Evolutionary conservation across 2,113 vertebrate species (phyloP), one percentile per base, ranked within the genome.

Genomic region (Bubo blakistoni): DNA sequence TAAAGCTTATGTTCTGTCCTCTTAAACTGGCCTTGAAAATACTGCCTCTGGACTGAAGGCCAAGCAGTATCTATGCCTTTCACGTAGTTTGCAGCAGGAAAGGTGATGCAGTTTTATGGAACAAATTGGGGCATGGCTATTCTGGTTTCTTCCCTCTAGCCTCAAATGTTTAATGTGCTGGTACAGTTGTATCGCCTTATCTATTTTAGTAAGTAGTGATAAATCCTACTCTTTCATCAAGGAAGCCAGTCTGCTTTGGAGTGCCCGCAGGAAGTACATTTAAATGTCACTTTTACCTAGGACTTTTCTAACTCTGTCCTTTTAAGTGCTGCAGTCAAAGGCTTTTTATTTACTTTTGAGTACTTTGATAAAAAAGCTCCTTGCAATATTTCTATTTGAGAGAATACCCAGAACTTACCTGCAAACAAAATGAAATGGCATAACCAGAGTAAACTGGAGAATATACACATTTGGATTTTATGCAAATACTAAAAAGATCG

Each of bases 251-350:
- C 81, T 80, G 70, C 77, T 92, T 69, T 83, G 81, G 91, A 92
- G 74, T 92, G 73, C 20, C 1, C 77, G 67, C 86, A 92, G 88
- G 84, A 94, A 91, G 81, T 95, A 77, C 58, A 66, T 94, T 94
- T 91, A 97, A 96, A 88, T 95, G 85, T 90, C 94, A 59, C 76
- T 94, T 96, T 94, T 88, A 86, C 76, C 74, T 86, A 10, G 46
- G 88, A 88, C 90, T 83, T 93, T 40, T 88, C 58, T 73, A 70
- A 51, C 49, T 81, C 42, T 85, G 57, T 90, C 80, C 89, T 94
- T 84, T 92, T 58, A 92, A 96, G 86, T 89, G 51, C 54, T 92
- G 58, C 54, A 85, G 58, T 92, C 49, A 91, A 83, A 92, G 78
- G 51, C 34, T 85, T 91, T 85, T 69, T 94, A 46, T 97, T 96